Base-by-base conservation (phyloP, 2,113 vertebrate genomes). In the Ammodytes dubius region DNA sequence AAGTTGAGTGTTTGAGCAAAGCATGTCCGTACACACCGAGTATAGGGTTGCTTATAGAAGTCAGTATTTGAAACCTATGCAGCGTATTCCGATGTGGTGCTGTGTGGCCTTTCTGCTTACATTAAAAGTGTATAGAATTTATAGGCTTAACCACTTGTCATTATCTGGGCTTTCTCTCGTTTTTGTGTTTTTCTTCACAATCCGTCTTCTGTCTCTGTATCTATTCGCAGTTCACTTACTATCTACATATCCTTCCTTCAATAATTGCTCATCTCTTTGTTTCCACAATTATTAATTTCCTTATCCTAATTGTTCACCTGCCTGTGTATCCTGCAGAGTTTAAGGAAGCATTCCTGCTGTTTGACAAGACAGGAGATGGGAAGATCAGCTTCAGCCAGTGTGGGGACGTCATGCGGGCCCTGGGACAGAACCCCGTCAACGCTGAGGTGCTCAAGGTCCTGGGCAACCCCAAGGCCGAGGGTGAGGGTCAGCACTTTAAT, bases 371-470 rank as follows among this genome's bases (percentile, higher is more conserved):
- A 5, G 98, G 98, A 4, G 97, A 98, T 86, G 97, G 96, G 64
- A 98, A 96, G 93, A 98, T 99, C 94, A 92, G 94, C 70, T 98
- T 92, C 91, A 96, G 91, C 89, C 97, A 98, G 77, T 98, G 97
- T 86, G 98, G 97, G 71, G 97, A 99, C 0, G 97, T 99, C 83
- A 97, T 99, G 97, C 92, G 98, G 27, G 97, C 98, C 12, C 89
- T 99, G 89, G 97, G 98, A 70, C 97, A 99, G 95, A 99, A 99
- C 92, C 98, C 98, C 0, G 96, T 97, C 88, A 98, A 98, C 12
- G 97, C 97, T 0, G 98, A 99, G 90, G 97, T 99, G 85, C 96
- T 98, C 82, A 99, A 99, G 85, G 97, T 99, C 74, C 92, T 99
- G 89, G 97, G 97, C 6, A 99, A 99, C 91, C 97, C 97, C 79